Base-by-base conservation (phyloP, 2,888 invertebrate species). In the Dysmachus trigonus region DNA sequence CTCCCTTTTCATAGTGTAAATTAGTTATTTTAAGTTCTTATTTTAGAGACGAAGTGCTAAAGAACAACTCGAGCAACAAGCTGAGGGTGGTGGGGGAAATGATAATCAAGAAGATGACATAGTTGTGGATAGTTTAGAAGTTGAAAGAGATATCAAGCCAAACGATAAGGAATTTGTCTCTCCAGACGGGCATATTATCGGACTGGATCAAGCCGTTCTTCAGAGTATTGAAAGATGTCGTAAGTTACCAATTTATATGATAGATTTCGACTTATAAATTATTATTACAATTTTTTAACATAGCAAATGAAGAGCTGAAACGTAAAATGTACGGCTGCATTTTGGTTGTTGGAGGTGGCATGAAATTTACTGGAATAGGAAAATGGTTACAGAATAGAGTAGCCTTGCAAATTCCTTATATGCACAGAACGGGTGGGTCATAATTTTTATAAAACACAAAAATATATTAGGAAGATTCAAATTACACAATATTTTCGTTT, bases 301-400 rank as follows among this genome's bases (percentile, higher is more conserved):
- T 89, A 94, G 94, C 95, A 4, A 96, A 94, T 85, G 98, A 98
- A 88, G 98, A 98, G 89, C 92, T 98, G 86, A 98, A 98, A 91
- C 93, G 97, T 74, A 97, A 98, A 92, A 98, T 98, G 98, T 98
- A 97, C 91, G 97, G 97, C 86, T 97, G 96, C 89, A 96, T 98
- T 87, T 93, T 98, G 30, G 95, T 98, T 0, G 97, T 98, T 6
- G 98, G 98, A 6, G 98, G 98, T 2, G 98, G 98, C 1, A 96
- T 97, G 90, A 98, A 98, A 92, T 95, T 98, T 88, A 94, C 95
- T 82, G 97, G 96, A 1, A 94, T 98, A 74, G 95, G 96, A 30
- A 94, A 95, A 87, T 98, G 98, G 98, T 92, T 98, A 10, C 97
- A 98, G 90, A 97, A 97, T 90, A 94, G 97, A 88, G 94, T 98